Base-by-base conservation (phyloP, 2,113 vertebrate species). In the Atlantisia rogersi region DNA sequence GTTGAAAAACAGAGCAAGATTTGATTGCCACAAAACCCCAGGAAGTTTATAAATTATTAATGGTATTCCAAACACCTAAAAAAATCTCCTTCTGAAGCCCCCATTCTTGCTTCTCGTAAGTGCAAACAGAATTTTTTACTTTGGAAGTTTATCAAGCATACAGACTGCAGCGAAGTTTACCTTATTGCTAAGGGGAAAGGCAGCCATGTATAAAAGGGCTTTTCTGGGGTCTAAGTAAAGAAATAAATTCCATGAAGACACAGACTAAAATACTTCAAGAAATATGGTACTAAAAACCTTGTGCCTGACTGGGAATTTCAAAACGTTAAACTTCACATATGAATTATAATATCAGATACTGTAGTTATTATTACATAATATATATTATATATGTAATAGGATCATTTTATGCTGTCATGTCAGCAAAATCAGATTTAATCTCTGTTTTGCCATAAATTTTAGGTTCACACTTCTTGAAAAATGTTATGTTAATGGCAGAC, bases 341-440 rank as follows among this genome's bases (percentile, higher is more conserved):
- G 24, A 82, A 74, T 71, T 59, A 48, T 5, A 65, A 80, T 90
- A 31, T 50, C 6, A 28, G 60, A 12, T 11, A 24, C 32, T 9
- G 17, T 39, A 83, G 87, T 52, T 58, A 53, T 53, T 46, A 46
- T 46, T 46, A 14, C 11, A 52, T 26, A 52, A 52, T 26, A 28
- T 53, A 26, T 53, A 53, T 53, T 26, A 53, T 53, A 53, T 46
- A 53, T 53, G 25, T 53, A 53, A 15, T 53, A 80, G 13, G 19
- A 48, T 77, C 11, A n/a, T 74, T 86, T 86, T 39, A 87, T 81
- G 55, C 18, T 32, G 12, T 67, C 17, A 15, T 46, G 50, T 74
- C 75, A 89, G 11, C 16, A 69, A 88, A 95, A 95, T 84, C 40
- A 77, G 46, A 97, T 89, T 88, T 94, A 86, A 92, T 71, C n/a